These are phyloP conservation scores for Chaenocephalus aceratus DNA, from an alignment of 2,113 vertebrate species.

Conservation along the genomic window DNA sequence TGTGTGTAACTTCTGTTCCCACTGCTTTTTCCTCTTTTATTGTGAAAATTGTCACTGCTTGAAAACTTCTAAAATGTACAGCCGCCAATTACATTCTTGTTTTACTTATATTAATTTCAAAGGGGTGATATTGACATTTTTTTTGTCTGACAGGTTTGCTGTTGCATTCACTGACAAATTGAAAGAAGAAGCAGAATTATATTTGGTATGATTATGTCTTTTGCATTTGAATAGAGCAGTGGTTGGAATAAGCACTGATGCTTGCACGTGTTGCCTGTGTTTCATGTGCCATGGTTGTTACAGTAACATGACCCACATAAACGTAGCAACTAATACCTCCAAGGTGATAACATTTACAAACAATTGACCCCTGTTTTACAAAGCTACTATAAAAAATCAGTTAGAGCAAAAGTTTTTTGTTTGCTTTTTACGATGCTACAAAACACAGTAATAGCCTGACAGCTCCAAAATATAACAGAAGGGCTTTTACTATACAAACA, in stretches of 20 bases:
- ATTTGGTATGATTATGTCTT: constrained; percentile 86
- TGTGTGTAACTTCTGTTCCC: constrained; percentile 26
- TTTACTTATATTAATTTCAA: constrained; percentile 18
- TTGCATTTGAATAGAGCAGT: constrained; percentile 10
- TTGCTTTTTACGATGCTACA: constrained; percentile 43
- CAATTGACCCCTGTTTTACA: not conserved
- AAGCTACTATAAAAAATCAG: not conserved
- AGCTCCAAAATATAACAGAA: constrained; percentile 62
- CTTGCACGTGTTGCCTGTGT: not conserved
- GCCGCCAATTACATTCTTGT: constrained; percentile 18
- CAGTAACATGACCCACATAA: not conserved
- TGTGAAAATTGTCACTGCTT: constrained; percentile 41
- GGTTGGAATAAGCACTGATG: not conserved
- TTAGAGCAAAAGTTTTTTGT: constrained; percentile 24
- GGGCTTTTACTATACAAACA: constrained; percentile 64
- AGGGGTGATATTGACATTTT: constrained; percentile 36
- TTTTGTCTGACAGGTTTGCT: constrained; percentile 86
- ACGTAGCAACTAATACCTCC: not conserved
- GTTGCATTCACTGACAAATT: constrained; percentile 91
- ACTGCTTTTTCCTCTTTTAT: constrained; percentile 10
- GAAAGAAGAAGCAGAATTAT: constrained; percentile 85
- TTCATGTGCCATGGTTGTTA: not conserved
- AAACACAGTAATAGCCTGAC: constrained; percentile 35
- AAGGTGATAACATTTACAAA: not conserved
- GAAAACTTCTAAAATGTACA: constrained; percentile 19